Evolutionary conservation across 2,888 invertebrate genomes (phyloP).

Genomic region (Melieria omissa): DNA sequence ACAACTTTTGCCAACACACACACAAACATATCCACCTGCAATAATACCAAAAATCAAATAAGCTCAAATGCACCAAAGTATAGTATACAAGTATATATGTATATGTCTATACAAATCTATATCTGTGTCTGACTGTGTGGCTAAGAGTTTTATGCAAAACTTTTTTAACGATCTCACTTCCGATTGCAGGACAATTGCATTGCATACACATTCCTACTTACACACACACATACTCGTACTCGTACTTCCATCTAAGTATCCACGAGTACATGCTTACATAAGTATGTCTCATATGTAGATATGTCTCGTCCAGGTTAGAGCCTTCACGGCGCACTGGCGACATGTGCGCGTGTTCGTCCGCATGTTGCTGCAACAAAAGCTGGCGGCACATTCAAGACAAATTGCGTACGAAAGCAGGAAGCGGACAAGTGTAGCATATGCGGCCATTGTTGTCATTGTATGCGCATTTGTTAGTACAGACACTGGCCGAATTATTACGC

Average conservation of each 20-base stretch:
- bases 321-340: not conserved
- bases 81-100: too few species aligned
- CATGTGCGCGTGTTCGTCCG: not conserved
- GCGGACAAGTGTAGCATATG: not conserved
- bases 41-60: too few species aligned
- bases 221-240: constrained; percentile 6
- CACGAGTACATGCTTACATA: not conserved
- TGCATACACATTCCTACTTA: not conserved
- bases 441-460: too few species aligned
- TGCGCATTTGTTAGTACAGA: too few species aligned
- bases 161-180: constrained; percentile 20
- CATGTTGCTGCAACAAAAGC: constrained; percentile 6
- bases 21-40: too few species aligned
- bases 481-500: too few species aligned
- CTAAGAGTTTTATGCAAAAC: constrained; percentile 4
- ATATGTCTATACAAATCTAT: too few species aligned
- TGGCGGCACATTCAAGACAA: constrained; percentile 12
- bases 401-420: not conserved
- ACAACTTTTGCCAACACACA: too few species aligned
- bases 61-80: too few species aligned
- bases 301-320: not conserved
- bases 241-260: too few species aligned
- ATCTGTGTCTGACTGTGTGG: not conserved
- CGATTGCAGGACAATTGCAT: constrained; percentile 9
- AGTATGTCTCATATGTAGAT: not conserved